Evolutionary conservation across 1,140 invertebrate species (phyloP), one percentile per base, ranked within the genome.

Genomic region (Gonatopus flavifemur): DNA sequence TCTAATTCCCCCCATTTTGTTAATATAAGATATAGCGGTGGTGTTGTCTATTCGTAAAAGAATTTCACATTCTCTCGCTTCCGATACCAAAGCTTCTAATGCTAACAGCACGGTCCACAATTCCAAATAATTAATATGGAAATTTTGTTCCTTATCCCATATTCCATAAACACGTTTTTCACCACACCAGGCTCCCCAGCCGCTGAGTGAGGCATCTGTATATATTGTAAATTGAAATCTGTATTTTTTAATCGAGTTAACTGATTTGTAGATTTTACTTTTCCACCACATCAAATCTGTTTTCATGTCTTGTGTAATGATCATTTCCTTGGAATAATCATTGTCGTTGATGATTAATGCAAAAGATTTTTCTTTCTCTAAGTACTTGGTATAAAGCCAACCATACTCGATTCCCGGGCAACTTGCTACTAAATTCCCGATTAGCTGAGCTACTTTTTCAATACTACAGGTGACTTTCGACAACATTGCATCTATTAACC

Each of bases 391-490:
- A 32, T 50, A 30, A 10, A 35, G 8, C 21, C 16, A 35, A 10
- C 38, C 39, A 22, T 50, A 50, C 31, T 50, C 31, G 2, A 50
- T 30, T 4, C 21, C 40, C 9, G 38, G 47, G 15, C 37, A 40
- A 2, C 13, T 7, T 12, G 38, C 10, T 15, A 42, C 39, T 15
- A 49, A 6, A 5, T 12, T 33, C 2, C 47, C 47, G n/a, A 49
- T 25, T 19, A 49, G n/a, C 15, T 42, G 9, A 12, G 47, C 37
- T 3, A 49, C 33, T 16, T n/a, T n/a, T 24, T 22, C 20, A 28
- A 49, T 49, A 18, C 8, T 42, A 33, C 47, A 42, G 7, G 2
- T 24, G 5, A 13, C 28, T 25, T 28, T 24, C 5, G 10, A 5
- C 10, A 9, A 12, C 22, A 25, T 41, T 8, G 10, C 18, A 8